Evolutionary conservation across 2,888 invertebrate species (phyloP), one percentile per base, ranked within the genome.

Genomic region (Caenorhabditis sp.): DNA sequence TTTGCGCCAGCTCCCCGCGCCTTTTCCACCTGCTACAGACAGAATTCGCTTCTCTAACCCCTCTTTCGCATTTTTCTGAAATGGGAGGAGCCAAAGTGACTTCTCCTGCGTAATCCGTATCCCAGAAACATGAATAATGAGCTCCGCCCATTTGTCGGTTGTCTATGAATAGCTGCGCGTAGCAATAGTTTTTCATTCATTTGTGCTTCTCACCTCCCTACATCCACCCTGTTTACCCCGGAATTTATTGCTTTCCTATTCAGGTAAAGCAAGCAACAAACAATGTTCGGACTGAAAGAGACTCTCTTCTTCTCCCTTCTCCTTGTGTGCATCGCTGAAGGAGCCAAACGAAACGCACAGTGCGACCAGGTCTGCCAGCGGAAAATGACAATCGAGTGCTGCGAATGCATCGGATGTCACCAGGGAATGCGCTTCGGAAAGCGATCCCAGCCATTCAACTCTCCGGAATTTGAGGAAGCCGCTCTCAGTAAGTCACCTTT

Each of bases 331-430:
- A 6, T 62, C n/a, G 72, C 45, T 5, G 32, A 63, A 9, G 62
- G 39, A 26, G 72, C 39, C n/a, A 71, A 70, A 35, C 66, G 78
- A 9, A 78, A 71, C n/a, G 71, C 78, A 8, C 79, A 79, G 53
- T 81, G 81, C 58, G 72, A 73, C 26, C 30, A 43, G 6, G 78
- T 78, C 11, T 78, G 78, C 30, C 73, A 73, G 24, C 65, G 79
- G n/a, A 74, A 75, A 26, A 79, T 79, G 79, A 79, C 79, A 13
- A 68, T 76, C 26, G 76, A 74, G n/a, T 79, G 79, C 53, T 79
- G 79, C 52, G 79, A 79, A 43, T 79, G 79, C 62, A 79, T 79
- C 30, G 79, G 79, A 8, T 79, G 79, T 35, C 76, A 79, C 61
- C 79, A 79, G 45, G 79, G 79, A 48, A 77, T 77, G 76, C 65